Base-by-base conservation (phyloP, 1,140 invertebrate genomes). In the Patella vulgata region DNA sequence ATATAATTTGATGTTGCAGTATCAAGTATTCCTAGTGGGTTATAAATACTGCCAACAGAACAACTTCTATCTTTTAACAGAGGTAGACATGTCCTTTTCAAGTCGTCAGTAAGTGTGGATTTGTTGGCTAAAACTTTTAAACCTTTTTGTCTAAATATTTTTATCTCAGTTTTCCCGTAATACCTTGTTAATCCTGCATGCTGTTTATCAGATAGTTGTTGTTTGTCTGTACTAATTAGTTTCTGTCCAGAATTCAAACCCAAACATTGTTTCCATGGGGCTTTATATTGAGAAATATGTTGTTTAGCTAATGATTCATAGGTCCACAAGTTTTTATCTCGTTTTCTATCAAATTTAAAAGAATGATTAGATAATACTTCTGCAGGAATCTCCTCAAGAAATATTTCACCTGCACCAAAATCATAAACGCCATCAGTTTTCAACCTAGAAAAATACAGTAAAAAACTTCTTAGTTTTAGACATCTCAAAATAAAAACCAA, bases 261-360 rank as follows among this genome's bases (percentile, higher is more conserved):
- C 5, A 79, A 31, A 66, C 70, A 73, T n/a, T 48, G 43, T 52
- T 59, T 23, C 25, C 47, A 59, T 5, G 19, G 28, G 19, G 52
- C 27, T 8, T 50, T 54, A 58, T 79, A 85, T 54, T 71, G 73
- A 2, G 83, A 74, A 28, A 85, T 64, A 56, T 84, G 75, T 12
- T 70, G 63, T 59, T 77, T 80, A 57, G 82, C 82, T 5, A 85
- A 59, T 21, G 78, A 78, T 21, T 73, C 70, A 73, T 84, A 85
- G 12, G 70, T 66, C 52, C 71, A 67, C 43, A 83, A 80, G 31
- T 79, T 74, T 27, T 59, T 67, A 48, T 86, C 81, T 17, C 71
- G 44, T 50, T 67, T 75, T 31, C 70, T 55, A 55, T 84, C 84
- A 39, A 84, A 51, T 48, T 76, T 66, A 60, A 79, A 85, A 1